Conservation (phyloP, 53 echinoderm and acorn worm genomes). For the Holothuria scabra region DNA sequence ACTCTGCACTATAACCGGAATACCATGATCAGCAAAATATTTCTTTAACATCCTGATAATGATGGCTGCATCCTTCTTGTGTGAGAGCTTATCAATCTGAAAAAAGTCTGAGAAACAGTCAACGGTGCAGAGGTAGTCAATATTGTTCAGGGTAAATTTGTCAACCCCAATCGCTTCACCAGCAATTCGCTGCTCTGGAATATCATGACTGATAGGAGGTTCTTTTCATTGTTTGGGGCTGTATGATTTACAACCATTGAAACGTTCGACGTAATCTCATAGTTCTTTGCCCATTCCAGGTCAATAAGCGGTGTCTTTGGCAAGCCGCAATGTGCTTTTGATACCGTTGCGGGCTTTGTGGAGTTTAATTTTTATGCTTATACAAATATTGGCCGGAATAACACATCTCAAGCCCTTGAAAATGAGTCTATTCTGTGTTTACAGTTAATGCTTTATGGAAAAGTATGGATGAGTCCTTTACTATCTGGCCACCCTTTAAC, state of each 20-base stretch:
- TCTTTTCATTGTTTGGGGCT: conserved; percentile 55
- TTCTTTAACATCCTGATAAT: conserved; percentile 56
- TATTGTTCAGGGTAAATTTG: conserved; percentile 54
- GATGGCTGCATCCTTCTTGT: conserved; percentile 61
- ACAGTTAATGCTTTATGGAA: conserved; percentile 11
- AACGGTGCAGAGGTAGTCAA: conserved; percentile 61
- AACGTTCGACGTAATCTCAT: conserved; percentile 26
- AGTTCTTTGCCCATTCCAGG: conserved; percentile 56
- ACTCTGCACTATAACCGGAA: conserved; percentile 43
- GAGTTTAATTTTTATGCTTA: conserved; percentile 37
- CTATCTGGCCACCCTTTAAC: conserved; percentile 43
- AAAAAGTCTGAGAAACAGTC: conserved; percentile 74
- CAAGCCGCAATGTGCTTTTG: conserved; percentile 50
- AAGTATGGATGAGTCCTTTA: conserved; percentile 23
- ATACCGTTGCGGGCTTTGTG: conserved; percentile 64
- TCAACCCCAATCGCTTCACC: conserved; percentile 72
- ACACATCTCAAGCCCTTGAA: conserved; percentile 46
- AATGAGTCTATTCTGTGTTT: conserved; percentile 8
- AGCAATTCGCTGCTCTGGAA: conserved; percentile 50
- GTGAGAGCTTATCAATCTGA: conserved; percentile 56
- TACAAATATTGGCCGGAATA: conserved; percentile 10
- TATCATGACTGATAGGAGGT: conserved; percentile 59
- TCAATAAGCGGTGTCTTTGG: conserved; percentile 63
- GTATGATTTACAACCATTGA: conserved; percentile 54
- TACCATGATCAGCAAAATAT: conserved; percentile 57